These are phyloP conservation scores for Semicossyphus pulcher DNA, from an alignment of 2,113 vertebrate species.

Conservation along the genomic window DNA sequence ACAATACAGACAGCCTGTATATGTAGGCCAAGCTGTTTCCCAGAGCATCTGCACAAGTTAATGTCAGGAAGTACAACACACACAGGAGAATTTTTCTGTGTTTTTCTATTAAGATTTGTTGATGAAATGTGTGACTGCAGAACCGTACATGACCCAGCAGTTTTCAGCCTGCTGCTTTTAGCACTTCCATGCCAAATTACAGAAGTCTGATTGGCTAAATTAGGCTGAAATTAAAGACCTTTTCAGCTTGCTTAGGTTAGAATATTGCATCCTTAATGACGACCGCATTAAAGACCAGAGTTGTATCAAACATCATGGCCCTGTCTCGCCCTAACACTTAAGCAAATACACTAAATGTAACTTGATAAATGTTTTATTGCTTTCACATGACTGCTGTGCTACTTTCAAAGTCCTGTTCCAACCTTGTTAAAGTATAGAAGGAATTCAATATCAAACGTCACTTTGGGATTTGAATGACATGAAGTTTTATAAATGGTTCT, in stretches of 20 bases:
- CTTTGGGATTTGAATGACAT: neutral
- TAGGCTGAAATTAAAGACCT: neutral
- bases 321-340: neutral
- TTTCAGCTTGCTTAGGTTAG: neutral
- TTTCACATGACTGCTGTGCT: neutral
- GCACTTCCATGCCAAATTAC: neutral
- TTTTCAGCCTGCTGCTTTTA: neutral
- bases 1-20: slow-evolving; percentile 50
- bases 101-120: slow-evolving; percentile 5
- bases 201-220: neutral
- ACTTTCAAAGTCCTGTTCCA: no score
- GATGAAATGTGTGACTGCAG: slow-evolving; percentile 13
- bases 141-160: neutral
- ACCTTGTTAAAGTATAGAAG: slow-evolving; percentile 6
- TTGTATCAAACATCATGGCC: no score
- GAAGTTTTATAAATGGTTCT: no score
- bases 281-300: neutral
- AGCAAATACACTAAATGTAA: neutral
- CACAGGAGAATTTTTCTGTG: neutral
- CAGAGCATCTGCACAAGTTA: slow-evolving; percentile 39
- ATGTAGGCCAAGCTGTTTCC: slow-evolving; percentile 69
- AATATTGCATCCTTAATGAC: neutral
- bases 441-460: neutral
- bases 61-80: slow-evolving; percentile 33
- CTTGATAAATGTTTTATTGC: no score